Conservation (phyloP, 2,888 invertebrate genomes). For the Drosophila histrio region DNA sequence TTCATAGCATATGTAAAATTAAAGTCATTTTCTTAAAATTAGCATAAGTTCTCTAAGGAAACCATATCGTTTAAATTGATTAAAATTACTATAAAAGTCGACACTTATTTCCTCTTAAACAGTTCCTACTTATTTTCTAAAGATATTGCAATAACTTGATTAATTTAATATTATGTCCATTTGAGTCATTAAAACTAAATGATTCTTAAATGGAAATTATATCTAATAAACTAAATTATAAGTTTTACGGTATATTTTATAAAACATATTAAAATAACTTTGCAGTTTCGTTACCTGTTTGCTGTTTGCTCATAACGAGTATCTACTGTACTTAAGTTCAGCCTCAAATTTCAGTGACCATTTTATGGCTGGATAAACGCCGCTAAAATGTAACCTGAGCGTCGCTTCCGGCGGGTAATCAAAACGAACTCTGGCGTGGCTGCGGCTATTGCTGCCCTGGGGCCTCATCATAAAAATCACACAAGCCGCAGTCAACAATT, state of each 20-base stretch:
- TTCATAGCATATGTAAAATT: neutral
- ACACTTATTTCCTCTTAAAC: too few species aligned
- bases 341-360: slow-evolving; percentile 47
- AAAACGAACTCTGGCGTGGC: slow-evolving; percentile 41
- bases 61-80: neutral
- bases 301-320: neutral
- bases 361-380: slow-evolving; percentile 65
- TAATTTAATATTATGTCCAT: neutral
- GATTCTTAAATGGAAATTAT: neutral
- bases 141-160: neutral
- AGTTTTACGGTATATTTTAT: neutral
- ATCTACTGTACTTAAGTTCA: slow-evolving; percentile 15
- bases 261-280: neutral
- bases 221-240: neutral
- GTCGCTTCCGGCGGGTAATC: slow-evolving; percentile 69
- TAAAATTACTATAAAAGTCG: too few species aligned
- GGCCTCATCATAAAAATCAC: slow-evolving; percentile 69
- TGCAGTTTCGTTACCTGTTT: neutral
- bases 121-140: neutral
- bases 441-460: slow-evolving; percentile 40
- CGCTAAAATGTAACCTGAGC: slow-evolving; percentile 68
- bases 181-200: neutral
- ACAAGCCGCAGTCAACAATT: slow-evolving; percentile 65
- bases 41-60: too few species aligned
- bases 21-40: too few species aligned